These are phyloP conservation scores for Orcinus orca DNA, from an alignment of 2,113 vertebrate genomes.

Conservation along the genomic window DNA sequence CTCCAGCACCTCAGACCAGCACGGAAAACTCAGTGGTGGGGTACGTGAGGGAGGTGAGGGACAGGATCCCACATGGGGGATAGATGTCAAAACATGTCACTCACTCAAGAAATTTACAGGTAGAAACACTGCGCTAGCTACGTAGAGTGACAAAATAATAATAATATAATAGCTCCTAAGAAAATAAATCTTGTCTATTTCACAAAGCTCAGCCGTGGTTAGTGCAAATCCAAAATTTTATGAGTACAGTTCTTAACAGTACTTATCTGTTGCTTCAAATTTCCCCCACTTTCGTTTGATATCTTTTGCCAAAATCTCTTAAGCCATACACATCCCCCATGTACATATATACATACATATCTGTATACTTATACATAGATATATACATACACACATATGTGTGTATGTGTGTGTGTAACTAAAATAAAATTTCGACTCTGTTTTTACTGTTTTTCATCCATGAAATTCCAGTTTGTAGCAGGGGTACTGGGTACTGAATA, in stretches of 20 bases:
- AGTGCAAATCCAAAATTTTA: background rate
- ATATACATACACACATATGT: background rate
- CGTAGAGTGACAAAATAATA: background rate
- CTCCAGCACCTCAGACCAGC: background rate
- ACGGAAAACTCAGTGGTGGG: background rate
- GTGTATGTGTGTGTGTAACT: background rate
- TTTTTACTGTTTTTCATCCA: background rate
- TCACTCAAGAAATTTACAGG: background rate
- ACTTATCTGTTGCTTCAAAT: background rate
- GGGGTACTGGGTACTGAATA: background rate
- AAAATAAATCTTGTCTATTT: constrained; percentile 1
- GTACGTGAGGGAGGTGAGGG: background rate
- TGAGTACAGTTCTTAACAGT: background rate
- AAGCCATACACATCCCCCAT: background rate
- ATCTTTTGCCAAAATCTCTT: background rate
- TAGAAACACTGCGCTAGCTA: background rate
- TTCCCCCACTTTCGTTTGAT: background rate
- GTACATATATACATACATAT: background rate
- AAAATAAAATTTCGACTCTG: background rate
- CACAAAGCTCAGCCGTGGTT: background rate
- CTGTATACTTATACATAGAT: background rate
- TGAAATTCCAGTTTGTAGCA: background rate
- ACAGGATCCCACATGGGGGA: background rate
- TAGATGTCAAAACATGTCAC: background rate
- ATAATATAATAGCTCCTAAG: background rate